Evolutionary conservation across 2,888 invertebrate genomes (phyloP).

Genomic region (Meghimatium bilineatum): DNA sequence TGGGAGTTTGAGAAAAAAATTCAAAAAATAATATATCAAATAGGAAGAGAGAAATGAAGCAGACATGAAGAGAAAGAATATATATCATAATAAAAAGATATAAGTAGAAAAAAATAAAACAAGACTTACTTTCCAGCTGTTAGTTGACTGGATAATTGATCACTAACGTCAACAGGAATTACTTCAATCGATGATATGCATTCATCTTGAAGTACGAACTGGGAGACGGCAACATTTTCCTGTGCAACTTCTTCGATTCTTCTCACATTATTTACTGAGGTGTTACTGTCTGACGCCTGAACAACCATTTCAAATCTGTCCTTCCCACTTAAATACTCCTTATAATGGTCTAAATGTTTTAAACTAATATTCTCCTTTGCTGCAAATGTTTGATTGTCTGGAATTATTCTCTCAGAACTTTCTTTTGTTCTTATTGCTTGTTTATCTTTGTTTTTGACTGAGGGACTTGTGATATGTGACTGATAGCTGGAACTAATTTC

Average conservation of each 20-base stretch:
- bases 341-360: no score
- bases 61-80: no score
- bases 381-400: not conserved
- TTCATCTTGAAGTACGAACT: not conserved
- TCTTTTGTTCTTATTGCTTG: constrained; percentile 41
- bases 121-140: not conserved
- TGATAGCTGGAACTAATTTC: not conserved
- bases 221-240: not conserved
- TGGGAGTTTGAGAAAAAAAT: no score
- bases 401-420: not conserved
- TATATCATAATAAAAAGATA: not conserved
- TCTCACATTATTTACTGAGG: not conserved
- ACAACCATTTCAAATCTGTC: constrained; percentile 57
- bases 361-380: not conserved
- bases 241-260: not conserved
- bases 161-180: constrained; percentile 42
- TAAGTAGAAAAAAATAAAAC: not conserved
- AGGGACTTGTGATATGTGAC: not conserved
- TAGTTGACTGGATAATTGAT: constrained; percentile 22
- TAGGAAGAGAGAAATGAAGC: no score
- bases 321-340: constrained; percentile 49
- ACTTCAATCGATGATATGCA: constrained; percentile 14
- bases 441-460: constrained; percentile 42
- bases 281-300: not conserved
- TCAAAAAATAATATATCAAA: no score